Evolutionary conservation across 2,797 vertebrate species (phyloP).

Genomic region (Acanthiza pusilla): DNA sequence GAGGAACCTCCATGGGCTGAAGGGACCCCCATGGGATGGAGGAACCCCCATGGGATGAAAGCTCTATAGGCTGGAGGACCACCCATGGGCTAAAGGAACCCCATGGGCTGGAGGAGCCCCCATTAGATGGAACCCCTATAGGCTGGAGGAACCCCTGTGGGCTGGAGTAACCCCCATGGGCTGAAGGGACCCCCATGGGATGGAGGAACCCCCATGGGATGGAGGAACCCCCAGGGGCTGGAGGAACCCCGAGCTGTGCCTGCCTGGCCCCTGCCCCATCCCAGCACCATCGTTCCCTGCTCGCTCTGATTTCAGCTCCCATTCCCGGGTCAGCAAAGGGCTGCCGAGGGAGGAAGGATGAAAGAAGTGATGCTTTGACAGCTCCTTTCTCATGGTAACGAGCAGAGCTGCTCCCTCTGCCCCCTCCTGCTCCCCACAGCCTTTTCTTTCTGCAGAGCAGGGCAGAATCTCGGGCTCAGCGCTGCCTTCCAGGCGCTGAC

Average conservation of each 20-base stretch:
- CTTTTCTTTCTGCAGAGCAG: slow-evolving; percentile 25
- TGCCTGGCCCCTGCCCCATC: slow-evolving; percentile 2
- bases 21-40: too few relatives aligned
- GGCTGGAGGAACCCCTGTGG: too few relatives aligned
- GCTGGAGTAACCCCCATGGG: too few relatives aligned
- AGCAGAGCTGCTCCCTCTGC: slow-evolving; percentile 57
- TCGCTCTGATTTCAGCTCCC: slow-evolving; percentile 51
- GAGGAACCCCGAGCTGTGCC: neutral
- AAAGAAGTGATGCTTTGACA: slow-evolving; percentile 54
- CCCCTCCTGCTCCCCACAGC: neutral
- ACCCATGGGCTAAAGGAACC: too few relatives aligned
- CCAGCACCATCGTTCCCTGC: slow-evolving; percentile 35
- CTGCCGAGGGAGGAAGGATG: slow-evolving; percentile 31
- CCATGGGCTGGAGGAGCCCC: too few relatives aligned
- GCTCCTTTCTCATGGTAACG: slow-evolving; percentile 69
- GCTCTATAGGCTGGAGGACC: too few relatives aligned
- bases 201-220: neutral
- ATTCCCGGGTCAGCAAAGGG: slow-evolving; percentile 36
- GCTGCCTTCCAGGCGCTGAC: neutral
- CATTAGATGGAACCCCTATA: too few relatives aligned
- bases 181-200: neutral
- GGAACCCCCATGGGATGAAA: too few relatives aligned
- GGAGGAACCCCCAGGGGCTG: neutral
- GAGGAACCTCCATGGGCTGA: too few relatives aligned
- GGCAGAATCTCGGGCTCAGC: neutral